These are phyloP conservation scores for Alaudala cheleensis DNA, from an alignment of 2,113 vertebrate species.

Conservation along the genomic window DNA sequence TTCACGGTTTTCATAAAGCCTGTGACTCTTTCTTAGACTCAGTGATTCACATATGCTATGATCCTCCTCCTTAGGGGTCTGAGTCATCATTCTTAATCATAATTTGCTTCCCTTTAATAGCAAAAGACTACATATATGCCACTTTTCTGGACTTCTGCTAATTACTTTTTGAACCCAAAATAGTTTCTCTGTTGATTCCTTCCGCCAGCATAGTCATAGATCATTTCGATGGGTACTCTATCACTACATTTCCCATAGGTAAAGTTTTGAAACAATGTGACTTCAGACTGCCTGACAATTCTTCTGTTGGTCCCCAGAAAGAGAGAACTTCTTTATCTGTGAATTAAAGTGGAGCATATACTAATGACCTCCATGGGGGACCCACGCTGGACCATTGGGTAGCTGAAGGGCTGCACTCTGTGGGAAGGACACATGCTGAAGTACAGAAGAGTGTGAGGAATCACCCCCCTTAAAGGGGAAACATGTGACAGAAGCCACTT, in stretches of 20 bases:
- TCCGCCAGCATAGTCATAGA: not conserved
- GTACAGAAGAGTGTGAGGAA: not conserved
- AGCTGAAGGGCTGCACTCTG: not conserved
- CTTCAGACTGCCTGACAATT: not conserved
- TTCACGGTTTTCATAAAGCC: not conserved
- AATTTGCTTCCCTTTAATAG: not conserved
- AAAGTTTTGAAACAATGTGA: not conserved
- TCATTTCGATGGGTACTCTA: not conserved
- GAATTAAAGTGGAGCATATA: not conserved
- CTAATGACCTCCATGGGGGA: not conserved
- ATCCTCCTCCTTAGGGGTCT: not conserved
- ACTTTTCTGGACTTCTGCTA: not conserved
- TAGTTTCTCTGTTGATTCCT: not conserved
- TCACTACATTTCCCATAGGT: not conserved
- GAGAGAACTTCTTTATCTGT: not conserved
- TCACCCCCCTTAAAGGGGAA: not conserved
- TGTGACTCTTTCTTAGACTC: not conserved
- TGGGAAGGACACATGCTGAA: not conserved
- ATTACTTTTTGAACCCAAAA: not conserved
- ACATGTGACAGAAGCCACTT: not conserved
- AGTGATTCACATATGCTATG: not conserved
- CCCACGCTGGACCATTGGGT: fast-evolving
- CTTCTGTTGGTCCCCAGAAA: not conserved
- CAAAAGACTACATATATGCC: not conserved
- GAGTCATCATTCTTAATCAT: not conserved